Base-by-base conservation (phyloP, 2,888 invertebrate species). In the Cepaea hortensis region DNA sequence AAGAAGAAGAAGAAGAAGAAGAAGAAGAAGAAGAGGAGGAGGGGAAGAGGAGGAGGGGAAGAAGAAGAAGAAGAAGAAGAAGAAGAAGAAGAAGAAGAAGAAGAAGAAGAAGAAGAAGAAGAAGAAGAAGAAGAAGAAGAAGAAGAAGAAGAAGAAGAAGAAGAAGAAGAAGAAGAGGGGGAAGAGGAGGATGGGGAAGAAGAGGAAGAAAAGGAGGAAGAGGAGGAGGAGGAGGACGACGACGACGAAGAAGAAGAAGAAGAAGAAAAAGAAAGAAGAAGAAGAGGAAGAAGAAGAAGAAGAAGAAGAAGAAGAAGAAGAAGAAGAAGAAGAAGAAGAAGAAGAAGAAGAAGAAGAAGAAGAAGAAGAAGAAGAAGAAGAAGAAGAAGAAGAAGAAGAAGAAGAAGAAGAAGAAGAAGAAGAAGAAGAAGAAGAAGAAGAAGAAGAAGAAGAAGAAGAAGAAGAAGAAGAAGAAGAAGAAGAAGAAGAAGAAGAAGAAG, bases 401-500 rank as follows among this genome's bases (percentile, higher is more conserved):
- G 81, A 23, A 23, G 11, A 23, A 23, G 72, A 23, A n/a, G 72
- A 23, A 23, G 11, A 23, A 23, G 72, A 23, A 23, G 11, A 23
- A 72, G n/a, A 23, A 23, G 23, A 23, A 23, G 23, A 23, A 23
- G 23, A 23, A 23, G n/a, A 23, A 23, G 72, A 23, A 23, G 72
- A 23, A 11, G 23, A 23, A 23, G 23, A 23, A 23, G n/a, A n/a
- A 23, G 61, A 62, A 61, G 23, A 81, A 23, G 81, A 62, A 61
- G 35, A 18, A n/a, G 20, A 18, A 15, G 65, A n/a, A 48, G 18
- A 61, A 62, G 81, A 62, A 11, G n/a, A 0, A 23, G 11, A 35
- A 55, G 55, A 55, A 55, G 55, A 84, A 23, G 62, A 85, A 18
- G 35, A 85, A 35, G 65, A 85, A 65, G 79, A 85, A 65, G 65